Conservation (phyloP, 2,113 vertebrate genomes). For the Circaetus gallicus region DNA sequence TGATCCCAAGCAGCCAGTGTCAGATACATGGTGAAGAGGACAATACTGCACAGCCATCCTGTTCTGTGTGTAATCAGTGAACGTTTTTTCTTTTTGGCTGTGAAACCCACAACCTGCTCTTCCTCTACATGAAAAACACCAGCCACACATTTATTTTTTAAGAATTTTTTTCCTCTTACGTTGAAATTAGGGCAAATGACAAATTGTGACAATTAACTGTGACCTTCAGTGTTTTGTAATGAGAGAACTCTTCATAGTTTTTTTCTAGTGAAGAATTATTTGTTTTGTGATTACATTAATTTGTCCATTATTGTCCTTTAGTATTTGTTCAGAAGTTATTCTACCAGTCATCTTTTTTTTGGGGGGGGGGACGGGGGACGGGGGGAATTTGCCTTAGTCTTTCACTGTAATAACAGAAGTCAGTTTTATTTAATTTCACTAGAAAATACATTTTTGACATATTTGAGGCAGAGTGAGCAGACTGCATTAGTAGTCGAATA, state of each 20-base stretch:
- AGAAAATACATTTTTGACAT: not conserved
- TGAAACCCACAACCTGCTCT: not conserved
- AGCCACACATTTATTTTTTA: not conserved
- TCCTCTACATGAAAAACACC: not conserved
- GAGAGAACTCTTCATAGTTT: not conserved
- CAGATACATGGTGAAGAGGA: not conserved
- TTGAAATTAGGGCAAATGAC: not conserved
- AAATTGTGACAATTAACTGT: not conserved
- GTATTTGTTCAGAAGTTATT: not conserved
- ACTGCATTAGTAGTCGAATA: not conserved
- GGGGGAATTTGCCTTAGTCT: not conserved
- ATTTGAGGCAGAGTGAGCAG: not conserved
- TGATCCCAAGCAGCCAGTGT: not conserved
- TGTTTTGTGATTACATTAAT: not conserved
- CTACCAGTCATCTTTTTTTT: not conserved
- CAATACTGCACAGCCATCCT: accelerated
- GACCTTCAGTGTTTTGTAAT: not conserved
- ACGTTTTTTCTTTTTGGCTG: accelerated
- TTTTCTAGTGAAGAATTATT: not conserved
- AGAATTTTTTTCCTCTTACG: not conserved
- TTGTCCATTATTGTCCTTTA: not conserved
- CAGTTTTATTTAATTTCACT: not conserved
- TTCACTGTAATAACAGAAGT: not conserved
- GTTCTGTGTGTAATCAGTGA: not conserved
- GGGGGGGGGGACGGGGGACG: too few species aligned